phyloP scores from a whole-genome alignment of 2,888 invertebrate species.

The Philhelius pedissequus region DNA sequence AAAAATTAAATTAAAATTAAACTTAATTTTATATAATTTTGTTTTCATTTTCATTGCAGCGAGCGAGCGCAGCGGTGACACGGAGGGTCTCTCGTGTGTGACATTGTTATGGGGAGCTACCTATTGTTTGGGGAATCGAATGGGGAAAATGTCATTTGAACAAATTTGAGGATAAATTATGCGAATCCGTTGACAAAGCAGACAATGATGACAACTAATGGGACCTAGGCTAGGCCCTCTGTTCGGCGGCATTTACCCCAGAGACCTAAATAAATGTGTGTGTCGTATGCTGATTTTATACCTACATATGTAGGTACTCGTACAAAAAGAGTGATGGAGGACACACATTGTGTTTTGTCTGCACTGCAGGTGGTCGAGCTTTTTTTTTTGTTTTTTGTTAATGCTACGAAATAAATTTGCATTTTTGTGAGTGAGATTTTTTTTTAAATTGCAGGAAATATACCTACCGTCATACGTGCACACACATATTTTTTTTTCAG shows the following conservation, averaged over 20 bases:
- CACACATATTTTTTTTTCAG: no score
- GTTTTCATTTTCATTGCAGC: constrained; percentile 34
- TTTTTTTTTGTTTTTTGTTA: background rate
- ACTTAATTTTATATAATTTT: constrained; percentile 60
- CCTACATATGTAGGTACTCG: background rate
- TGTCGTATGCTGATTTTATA: background rate
- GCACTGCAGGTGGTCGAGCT: constrained; percentile 50
- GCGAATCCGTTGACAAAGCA: constrained; percentile 50
- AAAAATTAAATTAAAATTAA: constrained; percentile 3
- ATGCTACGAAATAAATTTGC: constrained; percentile 39
- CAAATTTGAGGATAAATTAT: constrained; percentile 55
- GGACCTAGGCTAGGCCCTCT: constrained; percentile 35
- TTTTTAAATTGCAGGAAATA: constrained; percentile 30
- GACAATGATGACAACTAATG: constrained; percentile 52
- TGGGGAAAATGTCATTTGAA: constrained; percentile 25
- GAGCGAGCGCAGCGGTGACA: no score
- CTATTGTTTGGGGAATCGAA: constrained; percentile 40
- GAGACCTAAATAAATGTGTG: constrained; percentile 34
- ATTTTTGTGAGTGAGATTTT: constrained; percentile 40
- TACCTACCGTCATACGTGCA: background rate
- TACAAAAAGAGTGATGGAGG: background rate
- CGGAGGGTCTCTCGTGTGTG: background rate
- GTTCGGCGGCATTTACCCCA: constrained; percentile 30
- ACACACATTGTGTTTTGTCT: constrained; percentile 8
- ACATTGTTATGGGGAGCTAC: background rate